phyloP scores from a whole-genome alignment of 2,888 invertebrate genomes.

The Notodonta ziczac region DNA sequence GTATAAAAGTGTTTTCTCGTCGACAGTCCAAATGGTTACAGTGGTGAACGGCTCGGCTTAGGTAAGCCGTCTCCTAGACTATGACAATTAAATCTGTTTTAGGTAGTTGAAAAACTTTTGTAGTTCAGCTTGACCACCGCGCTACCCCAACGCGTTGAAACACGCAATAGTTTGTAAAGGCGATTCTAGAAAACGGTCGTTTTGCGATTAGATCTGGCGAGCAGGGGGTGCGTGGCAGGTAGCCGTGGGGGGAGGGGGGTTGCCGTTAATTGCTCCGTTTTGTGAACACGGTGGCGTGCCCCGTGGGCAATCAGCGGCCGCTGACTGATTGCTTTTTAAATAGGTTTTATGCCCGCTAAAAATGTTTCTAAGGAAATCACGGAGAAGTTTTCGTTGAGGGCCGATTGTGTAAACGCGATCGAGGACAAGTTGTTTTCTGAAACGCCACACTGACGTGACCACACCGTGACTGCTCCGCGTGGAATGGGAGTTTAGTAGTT shows the following conservation, averaged over 20 bases:
- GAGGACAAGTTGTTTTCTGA: constrained; percentile 63
- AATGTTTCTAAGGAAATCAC: constrained; percentile 78
- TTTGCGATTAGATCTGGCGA: constrained; percentile 80
- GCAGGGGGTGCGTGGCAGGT: constrained; percentile 53
- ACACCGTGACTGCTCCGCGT: constrained; percentile 43
- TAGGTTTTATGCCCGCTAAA: constrained; percentile 83
- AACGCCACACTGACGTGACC: constrained; percentile 48
- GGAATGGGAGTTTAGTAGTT: not conserved
- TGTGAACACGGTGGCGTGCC: constrained; percentile 84
- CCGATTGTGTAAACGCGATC: constrained; percentile 62
- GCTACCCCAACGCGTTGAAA: constrained; percentile 49
- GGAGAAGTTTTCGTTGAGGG: constrained; percentile 67
- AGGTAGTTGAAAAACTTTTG: constrained; percentile 32
- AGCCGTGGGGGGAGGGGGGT: constrained; percentile 49
- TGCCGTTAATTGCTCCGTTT: constrained; percentile 84
- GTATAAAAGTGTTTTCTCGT: not conserved
- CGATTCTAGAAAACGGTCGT: constrained; percentile 85
- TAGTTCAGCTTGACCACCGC: constrained; percentile 42
- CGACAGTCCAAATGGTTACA: not conserved
- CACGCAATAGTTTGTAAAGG: constrained; percentile 81
- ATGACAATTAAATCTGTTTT: constrained; percentile 41
- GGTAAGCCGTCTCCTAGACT: no score
- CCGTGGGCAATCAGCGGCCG: constrained; percentile 78
- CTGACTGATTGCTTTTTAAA: constrained; percentile 85
- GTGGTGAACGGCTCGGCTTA: not conserved